A percentile compares a stretch with the other conserved stretches of the same genome.
Conservation (phyloP, 1,140 invertebrate species). For the Drosophila orena region DNA sequence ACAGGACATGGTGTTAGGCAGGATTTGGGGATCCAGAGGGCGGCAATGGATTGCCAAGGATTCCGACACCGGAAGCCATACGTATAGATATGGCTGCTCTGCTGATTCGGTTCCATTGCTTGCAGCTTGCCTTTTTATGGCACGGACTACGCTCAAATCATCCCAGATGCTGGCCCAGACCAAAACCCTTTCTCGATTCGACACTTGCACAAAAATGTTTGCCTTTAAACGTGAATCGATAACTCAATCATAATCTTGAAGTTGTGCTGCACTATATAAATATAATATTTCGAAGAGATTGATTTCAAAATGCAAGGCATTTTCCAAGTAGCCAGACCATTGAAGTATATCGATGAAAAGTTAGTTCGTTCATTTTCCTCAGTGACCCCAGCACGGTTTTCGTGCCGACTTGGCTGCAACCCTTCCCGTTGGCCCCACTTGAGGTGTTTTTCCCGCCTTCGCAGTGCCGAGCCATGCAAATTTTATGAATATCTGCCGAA, state of each 20-base stretch:
- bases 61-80: slow-evolving; percentile 29
- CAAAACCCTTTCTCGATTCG: not conserved
- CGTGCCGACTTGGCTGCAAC: slow-evolving; percentile 6
- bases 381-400: slow-evolving; percentile 4
- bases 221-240: not conserved
- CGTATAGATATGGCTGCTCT: slow-evolving; percentile 9
- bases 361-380: not conserved
- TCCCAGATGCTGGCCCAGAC: slow-evolving; percentile 6
- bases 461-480: slow-evolving; percentile 2
- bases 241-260: too few relatives aligned
- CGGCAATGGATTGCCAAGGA: not conserved
- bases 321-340: not conserved
- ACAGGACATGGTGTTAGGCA: slow-evolving; percentile 2
- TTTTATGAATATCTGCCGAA: slow-evolving; percentile 50
- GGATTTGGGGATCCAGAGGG: not conserved
- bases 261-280: too few relatives aligned
- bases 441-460: slow-evolving; percentile 7
- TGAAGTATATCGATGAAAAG: too few relatives aligned
- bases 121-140: slow-evolving; percentile 41
- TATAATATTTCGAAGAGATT: too few relatives aligned
- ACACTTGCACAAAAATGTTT: not conserved
- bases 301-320: not conserved
- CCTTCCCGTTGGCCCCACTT: slow-evolving; percentile 24
- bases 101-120: slow-evolving; percentile 35
- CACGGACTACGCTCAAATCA: slow-evolving; percentile 22